These are phyloP conservation scores for Bovichtus diacanthus DNA, from an alignment of 2,797 vertebrate genomes.

Conservation along the genomic window DNA sequence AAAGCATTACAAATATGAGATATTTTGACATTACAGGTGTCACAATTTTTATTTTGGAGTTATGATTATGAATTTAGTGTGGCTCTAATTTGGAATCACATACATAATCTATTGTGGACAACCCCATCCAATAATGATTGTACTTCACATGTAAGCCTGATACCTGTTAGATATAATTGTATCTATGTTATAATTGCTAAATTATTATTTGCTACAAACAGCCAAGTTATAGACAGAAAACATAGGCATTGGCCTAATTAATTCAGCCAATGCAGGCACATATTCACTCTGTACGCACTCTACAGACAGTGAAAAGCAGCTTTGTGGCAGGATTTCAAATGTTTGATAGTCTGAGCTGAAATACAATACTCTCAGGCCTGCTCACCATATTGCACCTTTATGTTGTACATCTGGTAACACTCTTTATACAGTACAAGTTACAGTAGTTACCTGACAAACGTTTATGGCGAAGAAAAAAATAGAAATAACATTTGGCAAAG, in stretches of 20 bases:
- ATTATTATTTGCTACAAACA: background rate
- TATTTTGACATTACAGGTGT: background rate
- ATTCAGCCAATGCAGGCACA: background rate
- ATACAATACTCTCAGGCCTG: constrained; percentile 4
- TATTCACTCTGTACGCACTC: constrained; percentile 2
- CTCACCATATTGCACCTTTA: constrained; percentile 9
- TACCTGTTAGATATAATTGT: no score
- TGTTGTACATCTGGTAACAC: constrained; percentile 37
- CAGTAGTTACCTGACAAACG: constrained; percentile 16
- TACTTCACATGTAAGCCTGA: no score
- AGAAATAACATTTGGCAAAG: background rate
- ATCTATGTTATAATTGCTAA: background rate
- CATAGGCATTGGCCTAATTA: background rate
- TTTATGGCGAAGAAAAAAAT: background rate
- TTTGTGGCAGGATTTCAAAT: constrained; percentile 20
- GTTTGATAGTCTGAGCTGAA: constrained; percentile 5
- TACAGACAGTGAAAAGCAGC: constrained; percentile 1
- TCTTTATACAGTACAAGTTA: constrained; percentile 2
- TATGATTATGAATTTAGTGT: background rate
- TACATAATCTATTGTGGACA: background rate
- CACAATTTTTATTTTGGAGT: background rate
- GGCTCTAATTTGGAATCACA: background rate
- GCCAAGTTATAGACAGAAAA: background rate
- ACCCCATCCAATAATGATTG: no score
- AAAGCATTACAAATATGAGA: background rate